Conservation (phyloP, 2,113 vertebrate species). For the Leptobrachium ailaonicum region DNA sequence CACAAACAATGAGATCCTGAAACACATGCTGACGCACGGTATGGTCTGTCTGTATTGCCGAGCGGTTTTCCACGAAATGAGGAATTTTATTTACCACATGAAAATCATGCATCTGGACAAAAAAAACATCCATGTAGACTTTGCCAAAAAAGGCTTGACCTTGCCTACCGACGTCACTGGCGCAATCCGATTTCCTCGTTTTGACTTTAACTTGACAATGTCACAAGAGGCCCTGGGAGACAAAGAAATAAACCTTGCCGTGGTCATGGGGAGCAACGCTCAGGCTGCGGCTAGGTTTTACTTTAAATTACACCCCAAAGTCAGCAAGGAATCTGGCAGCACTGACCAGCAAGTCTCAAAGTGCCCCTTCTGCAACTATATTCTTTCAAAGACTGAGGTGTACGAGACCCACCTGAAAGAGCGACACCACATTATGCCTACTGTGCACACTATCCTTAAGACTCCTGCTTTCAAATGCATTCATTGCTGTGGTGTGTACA, state of each 20-base stretch:
- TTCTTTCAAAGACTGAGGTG: slow-evolving; percentile 68
- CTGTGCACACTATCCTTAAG: slow-evolving; percentile 88
- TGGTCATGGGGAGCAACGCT: slow-evolving; percentile 76
- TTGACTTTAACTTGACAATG: slow-evolving; percentile 81
- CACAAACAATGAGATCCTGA: slow-evolving; percentile 82
- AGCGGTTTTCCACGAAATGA: slow-evolving; percentile 84
- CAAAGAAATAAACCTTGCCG: slow-evolving; percentile 81
- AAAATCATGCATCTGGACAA: slow-evolving; percentile 76
- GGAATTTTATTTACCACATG: slow-evolving; percentile 80
- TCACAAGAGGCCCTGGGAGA: slow-evolving; percentile 86
- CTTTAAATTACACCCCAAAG: slow-evolving; percentile 81
- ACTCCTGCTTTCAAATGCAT: slow-evolving; percentile 94
- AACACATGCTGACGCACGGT: slow-evolving; percentile 87
- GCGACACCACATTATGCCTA: slow-evolving; percentile 89
- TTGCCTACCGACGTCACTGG: slow-evolving; percentile 76
- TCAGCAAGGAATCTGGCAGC: slow-evolving; percentile 51
- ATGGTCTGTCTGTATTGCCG: slow-evolving; percentile 90
- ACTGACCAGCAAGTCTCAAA: slow-evolving; percentile 63
- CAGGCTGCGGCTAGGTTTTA: slow-evolving; percentile 76
- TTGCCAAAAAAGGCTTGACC: slow-evolving; percentile 82
- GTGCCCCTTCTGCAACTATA: slow-evolving; percentile 87
- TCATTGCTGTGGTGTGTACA: slow-evolving; percentile 95
- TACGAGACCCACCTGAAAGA: slow-evolving; percentile 87
- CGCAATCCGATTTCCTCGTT: slow-evolving; percentile 84
- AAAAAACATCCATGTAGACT: slow-evolving; percentile 80